Evolutionary conservation across 2,888 invertebrate genomes (phyloP), one percentile per base, ranked within the genome.

Genomic region (Calephelis perditalis): DNA sequence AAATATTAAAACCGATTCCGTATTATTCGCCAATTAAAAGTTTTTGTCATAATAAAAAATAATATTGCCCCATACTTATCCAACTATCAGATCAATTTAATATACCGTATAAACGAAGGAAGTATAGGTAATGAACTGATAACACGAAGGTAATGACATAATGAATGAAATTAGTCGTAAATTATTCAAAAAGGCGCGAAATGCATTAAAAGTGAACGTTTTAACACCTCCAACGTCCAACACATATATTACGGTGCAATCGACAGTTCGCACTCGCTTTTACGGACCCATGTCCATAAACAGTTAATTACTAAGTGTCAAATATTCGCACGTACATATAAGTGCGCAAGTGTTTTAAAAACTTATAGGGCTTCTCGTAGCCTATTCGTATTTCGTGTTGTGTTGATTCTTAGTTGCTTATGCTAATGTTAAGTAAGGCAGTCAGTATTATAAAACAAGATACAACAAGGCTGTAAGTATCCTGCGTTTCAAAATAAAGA

Each of bases 61-160:
- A 9, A 35, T 49, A 49, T 49, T 49, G 49, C 9, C 5, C 15
- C 10, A 49, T 9, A 47, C 15, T 26, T 49, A 49, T 49, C 49
- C 26, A 49, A 49, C 15, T 49, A 49, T 49, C 49, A 15, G 10
- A 49, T 49, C 49, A 10, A 49, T 49, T 49, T 49, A 49, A 49
- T 15, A 35, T 7, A 35, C 36, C 35, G 35, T 11, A 52, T 35
- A 52, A 52, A 36, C 37, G 45, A 45, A 55, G 36, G 54, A 40
- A 10, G 26, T 59, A 66, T 62, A 58, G 58, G 62, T 63, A 67
- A 66, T 67, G 65, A 62, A 54, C 63, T 60, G 67, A 63, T 67
- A 67, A 67, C 63, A 63, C 63, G 65, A 62, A 66, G 62, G 65
- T 63, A 65, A 66, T 66, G 65, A 66, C 63, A 65, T 69, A 69